A percentile compares a stretch with the other conserved stretches of the same genome.
Conservation (phyloP, 2,113 vertebrate genomes). For the Serilophus lunatus region DNA sequence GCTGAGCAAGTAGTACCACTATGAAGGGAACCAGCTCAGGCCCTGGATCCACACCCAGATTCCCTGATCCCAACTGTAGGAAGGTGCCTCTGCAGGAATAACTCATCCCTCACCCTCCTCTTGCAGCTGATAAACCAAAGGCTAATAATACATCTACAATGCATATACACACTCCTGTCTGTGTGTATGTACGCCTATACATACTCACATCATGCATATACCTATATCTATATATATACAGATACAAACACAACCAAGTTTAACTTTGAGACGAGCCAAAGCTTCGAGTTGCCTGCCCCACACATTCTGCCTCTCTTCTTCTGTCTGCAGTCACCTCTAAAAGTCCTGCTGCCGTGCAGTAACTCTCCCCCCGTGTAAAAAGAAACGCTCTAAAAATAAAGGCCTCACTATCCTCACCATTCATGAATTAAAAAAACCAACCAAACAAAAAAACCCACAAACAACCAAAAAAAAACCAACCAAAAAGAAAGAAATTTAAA, state of each 20-base stretch:
- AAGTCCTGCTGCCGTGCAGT: background rate
- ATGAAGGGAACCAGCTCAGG: background rate
- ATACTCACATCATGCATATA: background rate
- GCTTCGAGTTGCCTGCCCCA: background rate
- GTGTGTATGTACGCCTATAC: background rate
- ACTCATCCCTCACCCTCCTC: background rate
- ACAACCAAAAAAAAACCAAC: background rate
- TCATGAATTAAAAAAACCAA: background rate
- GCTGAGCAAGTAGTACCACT: fast-evolving
- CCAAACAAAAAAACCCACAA: too few species aligned
- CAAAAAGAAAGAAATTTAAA: background rate
- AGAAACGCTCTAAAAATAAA: constrained; percentile 24
- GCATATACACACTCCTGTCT: background rate
- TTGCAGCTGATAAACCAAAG: background rate
- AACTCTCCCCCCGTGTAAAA: background rate
- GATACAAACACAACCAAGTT: background rate
- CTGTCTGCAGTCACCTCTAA: background rate
- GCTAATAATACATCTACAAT: background rate
- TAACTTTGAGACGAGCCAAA: background rate
- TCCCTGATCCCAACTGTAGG: background rate
- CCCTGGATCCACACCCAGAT: background rate
- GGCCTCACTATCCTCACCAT: background rate
- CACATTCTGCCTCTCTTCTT: background rate
- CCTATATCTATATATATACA: background rate
- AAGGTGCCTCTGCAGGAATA: background rate